Base-by-base conservation (phyloP, 2,113 vertebrate species). In the Bos taurus region DNA sequence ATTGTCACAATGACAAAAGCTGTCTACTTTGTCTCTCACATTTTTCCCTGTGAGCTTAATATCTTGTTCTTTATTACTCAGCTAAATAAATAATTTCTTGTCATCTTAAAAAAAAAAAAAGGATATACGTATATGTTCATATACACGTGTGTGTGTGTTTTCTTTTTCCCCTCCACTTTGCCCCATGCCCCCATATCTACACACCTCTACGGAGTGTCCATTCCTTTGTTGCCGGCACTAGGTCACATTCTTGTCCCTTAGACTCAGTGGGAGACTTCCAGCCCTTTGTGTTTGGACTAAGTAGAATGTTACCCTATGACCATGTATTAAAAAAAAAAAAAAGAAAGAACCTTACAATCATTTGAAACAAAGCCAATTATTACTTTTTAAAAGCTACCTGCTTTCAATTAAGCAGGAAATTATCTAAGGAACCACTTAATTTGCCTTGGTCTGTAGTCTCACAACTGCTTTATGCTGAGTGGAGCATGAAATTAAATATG, bases 401-500 rank as follows among this genome's bases (percentile, higher is more conserved):
- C 98, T 99, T 99, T 99, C 98, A 99, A 99, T 99, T 99, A 99
- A 99, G 98, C 96, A 98, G 99, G 98, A 99, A 99, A 99, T 99
- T 99, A 99, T 99, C 99, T 99, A 99, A 99, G 98, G 26, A 95
- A 98, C 98, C 98, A 98, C 99, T 99, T 99, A 99, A 99, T 99
- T 99, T 99, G 98, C 98, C 99, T 98, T 99, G 98, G 98, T 99
- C 98, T 97, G 92, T 98, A 98, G 98, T 98, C 98, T 98, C 98
- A 98, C 98, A 98, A 99, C 99, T 98, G 98, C 98, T 99, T 98
- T 99, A 99, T 98, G 99, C 99, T 99, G 99, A 99, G 98, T 99
- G 99, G 98, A 99, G 99, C 99, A 99, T 99, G 99, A 99, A 99
- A 99, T 99, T 99, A 99, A 99, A 99, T 99, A 99, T 99, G 98